phyloP scores from a whole-genome alignment of 2,797 vertebrate species.

The Diplodus puntazzo region DNA sequence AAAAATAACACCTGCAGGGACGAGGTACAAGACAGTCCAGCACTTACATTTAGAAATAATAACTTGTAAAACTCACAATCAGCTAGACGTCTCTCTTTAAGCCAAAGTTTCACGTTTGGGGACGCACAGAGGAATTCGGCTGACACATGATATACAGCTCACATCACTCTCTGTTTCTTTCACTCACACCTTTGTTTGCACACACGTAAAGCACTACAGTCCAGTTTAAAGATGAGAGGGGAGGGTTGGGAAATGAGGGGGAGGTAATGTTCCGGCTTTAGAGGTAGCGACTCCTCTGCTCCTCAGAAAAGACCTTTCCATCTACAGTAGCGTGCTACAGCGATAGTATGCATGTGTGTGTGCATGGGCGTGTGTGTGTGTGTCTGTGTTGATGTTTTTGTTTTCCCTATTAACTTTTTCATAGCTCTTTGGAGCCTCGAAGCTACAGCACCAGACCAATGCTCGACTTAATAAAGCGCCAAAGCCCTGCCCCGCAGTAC shows the following conservation, averaged over 20 bases:
- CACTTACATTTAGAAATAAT: slow-evolving; percentile 25
- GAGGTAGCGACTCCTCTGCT: slow-evolving; percentile 55
- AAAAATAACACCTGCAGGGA: slow-evolving; percentile 19
- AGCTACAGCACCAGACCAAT: slow-evolving; percentile 60
- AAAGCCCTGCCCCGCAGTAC: slow-evolving; percentile 27
- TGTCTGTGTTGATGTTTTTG: slow-evolving; percentile 34
- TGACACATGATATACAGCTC: not conserved
- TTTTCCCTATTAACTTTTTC: slow-evolving; percentile 60
- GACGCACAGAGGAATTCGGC: not conserved
- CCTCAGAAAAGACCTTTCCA: slow-evolving; percentile 56
- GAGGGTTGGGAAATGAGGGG: slow-evolving; percentile 70
- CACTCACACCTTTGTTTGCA: not conserved
- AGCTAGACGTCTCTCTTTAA: not conserved
- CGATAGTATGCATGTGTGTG: slow-evolving; percentile 14
- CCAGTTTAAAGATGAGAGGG: slow-evolving; percentile 20
- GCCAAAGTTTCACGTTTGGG: not conserved
- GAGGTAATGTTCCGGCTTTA: slow-evolving; percentile 62
- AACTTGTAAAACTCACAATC: not conserved
- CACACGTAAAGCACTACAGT: not conserved
- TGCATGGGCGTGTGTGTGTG: slow-evolving; percentile 7
- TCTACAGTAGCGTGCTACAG: slow-evolving; percentile 47
- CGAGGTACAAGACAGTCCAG: not conserved
- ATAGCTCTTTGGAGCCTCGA: slow-evolving; percentile 59
- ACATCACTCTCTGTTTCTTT: not conserved
- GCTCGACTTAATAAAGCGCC: slow-evolving; percentile 47